Percentiles rank a stretch among this genome's conserved stretches.
Conservation (phyloP, 53 echinoderm and acorn worm species). For the Stichopus horrens region DNA sequence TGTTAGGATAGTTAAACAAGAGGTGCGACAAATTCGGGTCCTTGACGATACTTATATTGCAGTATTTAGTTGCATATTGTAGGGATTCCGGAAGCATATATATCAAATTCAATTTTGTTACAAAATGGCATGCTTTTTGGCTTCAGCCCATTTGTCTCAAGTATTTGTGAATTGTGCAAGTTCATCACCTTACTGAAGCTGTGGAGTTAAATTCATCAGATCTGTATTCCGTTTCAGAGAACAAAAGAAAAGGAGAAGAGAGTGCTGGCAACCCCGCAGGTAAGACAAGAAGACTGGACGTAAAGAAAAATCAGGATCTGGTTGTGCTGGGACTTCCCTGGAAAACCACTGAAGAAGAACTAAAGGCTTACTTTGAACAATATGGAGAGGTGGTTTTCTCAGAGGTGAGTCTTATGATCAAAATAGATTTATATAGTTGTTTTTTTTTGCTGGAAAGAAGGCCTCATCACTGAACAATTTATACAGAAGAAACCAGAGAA, state of each 20-base stretch:
- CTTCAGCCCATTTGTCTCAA: too few relatives aligned
- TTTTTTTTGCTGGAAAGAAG: not conserved
- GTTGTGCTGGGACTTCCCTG: constrained; percentile 89
- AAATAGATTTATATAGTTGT: not conserved
- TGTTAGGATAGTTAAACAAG: too few relatives aligned
- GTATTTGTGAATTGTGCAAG: too few relatives aligned
- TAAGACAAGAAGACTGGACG: constrained; percentile 85
- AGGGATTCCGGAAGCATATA: too few relatives aligned
- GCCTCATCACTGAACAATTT: not conserved
- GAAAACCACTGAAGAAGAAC: constrained; percentile 77
- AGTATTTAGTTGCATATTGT: too few relatives aligned
- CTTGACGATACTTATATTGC: too few relatives aligned
- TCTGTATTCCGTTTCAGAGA: constrained; percentile 53
- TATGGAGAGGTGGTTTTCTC: constrained; percentile 94
- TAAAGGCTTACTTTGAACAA: constrained; percentile 92
- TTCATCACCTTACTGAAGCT: too few relatives aligned
- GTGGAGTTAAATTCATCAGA: too few relatives aligned
- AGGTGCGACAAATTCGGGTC: too few relatives aligned
- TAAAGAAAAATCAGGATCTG: constrained; percentile 77
- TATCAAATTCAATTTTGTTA: too few relatives aligned
- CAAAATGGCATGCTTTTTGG: too few relatives aligned
- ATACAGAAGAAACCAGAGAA: too few relatives aligned
- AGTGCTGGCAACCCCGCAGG: constrained; percentile 79
- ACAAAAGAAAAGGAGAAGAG: constrained; percentile 94
- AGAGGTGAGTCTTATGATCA: constrained; percentile 58